Evolutionary conservation across 2,113 vertebrate species (phyloP).

Genomic region (Columba janthina): DNA sequence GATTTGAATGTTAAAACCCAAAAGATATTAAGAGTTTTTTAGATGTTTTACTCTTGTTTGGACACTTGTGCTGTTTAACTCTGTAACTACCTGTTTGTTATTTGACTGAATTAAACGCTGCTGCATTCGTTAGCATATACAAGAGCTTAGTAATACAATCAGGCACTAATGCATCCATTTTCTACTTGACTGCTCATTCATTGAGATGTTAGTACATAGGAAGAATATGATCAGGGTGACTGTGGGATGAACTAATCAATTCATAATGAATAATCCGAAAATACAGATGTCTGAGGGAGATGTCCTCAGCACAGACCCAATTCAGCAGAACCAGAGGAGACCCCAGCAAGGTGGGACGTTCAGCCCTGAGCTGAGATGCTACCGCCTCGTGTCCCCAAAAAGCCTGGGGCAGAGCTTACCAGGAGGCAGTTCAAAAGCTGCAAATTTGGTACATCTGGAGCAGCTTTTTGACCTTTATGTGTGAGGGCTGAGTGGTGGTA

Average conservation of each 20-base stretch:
- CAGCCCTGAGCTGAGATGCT: not conserved
- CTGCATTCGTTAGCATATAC: conserved; percentile 8
- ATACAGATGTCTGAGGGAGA: conserved; percentile 8
- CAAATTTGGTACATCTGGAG: not conserved
- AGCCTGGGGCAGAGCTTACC: not conserved
- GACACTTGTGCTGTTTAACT: conserved; percentile 19
- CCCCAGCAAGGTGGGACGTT: not conserved
- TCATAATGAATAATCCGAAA: conserved; percentile 45
- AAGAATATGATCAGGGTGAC: conserved; percentile 56
- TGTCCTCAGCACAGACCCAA: not conserved
- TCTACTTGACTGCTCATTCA: conserved; percentile 82
- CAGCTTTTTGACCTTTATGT: not conserved
- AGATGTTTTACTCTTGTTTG: not conserved
- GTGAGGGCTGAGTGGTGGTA: not conserved
- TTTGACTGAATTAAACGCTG: not conserved
- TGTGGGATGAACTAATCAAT: conserved; percentile 46
- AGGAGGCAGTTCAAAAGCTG: not conserved
- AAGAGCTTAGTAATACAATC: conserved; percentile 73
- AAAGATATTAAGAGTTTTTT: not conserved
- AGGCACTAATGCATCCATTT: conserved; percentile 82
- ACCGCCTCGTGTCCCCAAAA: not conserved
- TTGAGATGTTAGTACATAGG: conserved; percentile 72
- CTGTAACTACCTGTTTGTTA: conserved; percentile 52
- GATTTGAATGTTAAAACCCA: conserved; percentile 17
- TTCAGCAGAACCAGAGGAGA: not conserved